phyloP scores from a whole-genome alignment of 2,888 invertebrate genomes.

The Calameuta filiformis region DNA sequence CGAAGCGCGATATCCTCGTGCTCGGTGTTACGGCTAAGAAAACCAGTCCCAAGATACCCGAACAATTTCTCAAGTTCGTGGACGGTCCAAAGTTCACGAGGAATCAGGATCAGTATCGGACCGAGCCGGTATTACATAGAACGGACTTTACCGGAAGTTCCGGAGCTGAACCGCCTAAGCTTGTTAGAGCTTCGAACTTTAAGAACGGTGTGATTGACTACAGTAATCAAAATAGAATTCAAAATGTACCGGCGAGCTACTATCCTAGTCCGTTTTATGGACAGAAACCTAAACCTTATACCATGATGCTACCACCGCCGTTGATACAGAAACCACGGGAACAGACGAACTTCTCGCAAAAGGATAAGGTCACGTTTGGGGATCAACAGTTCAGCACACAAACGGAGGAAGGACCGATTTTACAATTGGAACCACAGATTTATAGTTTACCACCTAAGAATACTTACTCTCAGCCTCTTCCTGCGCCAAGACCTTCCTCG shows the following conservation, averaged over 20 bases:
- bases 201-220: conserved; percentile 40
- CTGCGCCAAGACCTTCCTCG: conserved; percentile 12
- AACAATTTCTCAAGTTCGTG: conserved; percentile 67
- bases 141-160: conserved; percentile 49
- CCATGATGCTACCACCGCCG: conserved; percentile 78
- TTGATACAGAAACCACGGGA: conserved; percentile 61
- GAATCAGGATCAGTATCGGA: conserved; percentile 46
- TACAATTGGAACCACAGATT: conserved; percentile 53
- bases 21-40: conserved; percentile 78
- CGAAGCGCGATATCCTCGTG: conserved; percentile 77
- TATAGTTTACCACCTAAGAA: conserved; percentile 34
- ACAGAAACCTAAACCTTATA: conserved; percentile 70
- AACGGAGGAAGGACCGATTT: conserved; percentile 45
- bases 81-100: conserved; percentile 66
- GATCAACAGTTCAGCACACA: conserved; percentile 42
- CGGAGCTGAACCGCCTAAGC: conserved; percentile 56
- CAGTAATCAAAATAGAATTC: conserved; percentile 43
- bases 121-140: conserved; percentile 25
- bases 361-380: conserved; percentile 29
- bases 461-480: conserved; percentile 25
- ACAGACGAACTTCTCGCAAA: conserved; percentile 31
- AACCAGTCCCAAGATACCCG: conserved; percentile 70
- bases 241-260: conserved; percentile 45
- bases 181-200: conserved; percentile 62
- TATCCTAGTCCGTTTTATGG: conserved; percentile 46